Conservation (phyloP, 2,113 vertebrate species). For the cattle (Bos taurus) region DNA sequence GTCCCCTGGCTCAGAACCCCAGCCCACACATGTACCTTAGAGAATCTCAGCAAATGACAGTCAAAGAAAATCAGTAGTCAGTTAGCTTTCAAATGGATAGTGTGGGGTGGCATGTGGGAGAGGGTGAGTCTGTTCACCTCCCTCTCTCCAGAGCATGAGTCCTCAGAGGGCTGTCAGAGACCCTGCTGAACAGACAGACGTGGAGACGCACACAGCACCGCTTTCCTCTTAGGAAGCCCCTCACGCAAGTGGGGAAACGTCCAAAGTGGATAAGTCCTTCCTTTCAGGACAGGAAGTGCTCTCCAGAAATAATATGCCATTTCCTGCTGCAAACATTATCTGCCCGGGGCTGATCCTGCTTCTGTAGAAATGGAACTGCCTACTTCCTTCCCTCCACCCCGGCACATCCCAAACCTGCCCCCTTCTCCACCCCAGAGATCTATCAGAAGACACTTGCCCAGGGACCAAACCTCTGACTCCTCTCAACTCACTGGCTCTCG, state of each 20-base stretch:
- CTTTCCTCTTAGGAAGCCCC: background rate
- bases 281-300: constrained; percentile 22
- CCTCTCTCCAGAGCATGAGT: background rate
- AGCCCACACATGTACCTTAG: background rate
- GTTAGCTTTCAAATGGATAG: background rate
- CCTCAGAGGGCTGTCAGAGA: background rate
- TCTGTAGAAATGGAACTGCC: background rate
- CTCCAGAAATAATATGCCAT: constrained; percentile 45
- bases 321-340: constrained; percentile 44
- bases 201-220: background rate
- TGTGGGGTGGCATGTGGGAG: background rate
- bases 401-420: rapidly evolving
- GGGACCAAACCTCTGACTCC: background rate
- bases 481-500: rapidly evolving
- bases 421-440: background rate
- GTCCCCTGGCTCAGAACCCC: background rate
- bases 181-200: background rate
- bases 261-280: background rate
- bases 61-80: background rate
- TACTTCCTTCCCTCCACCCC: constrained; percentile 7
- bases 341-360: background rate
- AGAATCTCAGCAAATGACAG: background rate
- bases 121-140: background rate
- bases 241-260: background rate
- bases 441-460: rapidly evolving